A percentile compares a stretch with the other conserved stretches of the same genome.
Conservation (phyloP, 2,113 vertebrate species). For the Phrynosoma blainvillii region DNA sequence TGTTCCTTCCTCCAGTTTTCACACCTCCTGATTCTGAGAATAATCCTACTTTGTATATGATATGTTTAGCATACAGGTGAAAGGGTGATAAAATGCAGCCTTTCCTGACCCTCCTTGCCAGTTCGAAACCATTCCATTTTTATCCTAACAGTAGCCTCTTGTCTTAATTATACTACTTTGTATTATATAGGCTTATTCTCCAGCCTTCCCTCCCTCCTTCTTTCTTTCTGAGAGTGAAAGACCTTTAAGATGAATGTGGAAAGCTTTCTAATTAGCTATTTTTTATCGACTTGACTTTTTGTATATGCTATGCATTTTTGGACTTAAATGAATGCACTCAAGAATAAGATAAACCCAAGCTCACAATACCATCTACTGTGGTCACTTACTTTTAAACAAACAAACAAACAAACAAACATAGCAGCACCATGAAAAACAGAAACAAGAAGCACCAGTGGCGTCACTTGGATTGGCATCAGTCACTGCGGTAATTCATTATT, state of each 20-base stretch:
- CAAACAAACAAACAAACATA: background rate
- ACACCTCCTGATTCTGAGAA: too few species aligned
- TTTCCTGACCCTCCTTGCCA: too few species aligned
- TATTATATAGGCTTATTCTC: background rate
- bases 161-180: background rate
- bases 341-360: background rate
- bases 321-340: background rate
- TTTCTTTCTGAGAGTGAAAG: background rate
- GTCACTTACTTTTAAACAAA: background rate
- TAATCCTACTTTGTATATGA: too few species aligned
- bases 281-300: background rate
- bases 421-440: background rate
- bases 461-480: too few species aligned
- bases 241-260: background rate
- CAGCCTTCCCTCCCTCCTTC: background rate
- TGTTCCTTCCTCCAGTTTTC: too few species aligned
- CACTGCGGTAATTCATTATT: too few species aligned
- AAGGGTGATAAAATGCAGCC: too few species aligned
- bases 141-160: too few species aligned
- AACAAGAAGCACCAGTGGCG: background rate
- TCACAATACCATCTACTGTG: background rate
- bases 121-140: too few species aligned
- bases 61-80: too few species aligned
- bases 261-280: background rate
- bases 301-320: background rate